Conservation (phyloP, 2,797 vertebrate genomes). For the Antennarius maculatus region DNA sequence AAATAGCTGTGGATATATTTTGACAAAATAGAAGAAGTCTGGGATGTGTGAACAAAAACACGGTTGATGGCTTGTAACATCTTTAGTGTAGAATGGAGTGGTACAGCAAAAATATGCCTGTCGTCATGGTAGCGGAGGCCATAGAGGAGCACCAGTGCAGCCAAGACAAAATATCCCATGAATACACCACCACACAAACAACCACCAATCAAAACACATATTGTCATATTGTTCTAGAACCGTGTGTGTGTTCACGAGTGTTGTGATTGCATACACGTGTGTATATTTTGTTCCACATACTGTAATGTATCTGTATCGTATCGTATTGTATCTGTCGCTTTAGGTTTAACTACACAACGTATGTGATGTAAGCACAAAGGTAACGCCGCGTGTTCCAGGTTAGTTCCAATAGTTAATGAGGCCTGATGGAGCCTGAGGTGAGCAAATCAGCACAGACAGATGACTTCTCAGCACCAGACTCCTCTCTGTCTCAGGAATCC, state of each 20-base stretch:
- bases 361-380: slow-evolving; percentile 13
- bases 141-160: too few species aligned
- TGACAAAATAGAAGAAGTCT: too few species aligned
- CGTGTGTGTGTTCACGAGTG: not conserved
- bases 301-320: too few species aligned
- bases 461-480: slow-evolving; percentile 61
- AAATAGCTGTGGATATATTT: too few species aligned
- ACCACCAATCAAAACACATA: not conserved
- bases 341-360: not conserved
- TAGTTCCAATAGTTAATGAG: slow-evolving; percentile 65
- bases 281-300: not conserved
- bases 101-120: too few species aligned
- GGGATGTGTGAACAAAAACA: too few species aligned
- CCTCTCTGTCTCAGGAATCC: not conserved
- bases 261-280: not conserved
- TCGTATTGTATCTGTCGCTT: not conserved
- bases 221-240: too few species aligned
- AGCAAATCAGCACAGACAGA: slow-evolving; percentile 63
- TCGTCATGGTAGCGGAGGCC: too few species aligned
- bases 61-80: too few species aligned
- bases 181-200: too few species aligned
- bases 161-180: too few species aligned
- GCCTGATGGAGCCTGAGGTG: slow-evolving; percentile 69
- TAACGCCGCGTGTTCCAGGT: slow-evolving; percentile 32
- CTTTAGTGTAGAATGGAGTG: too few species aligned